phyloP scores from a whole-genome alignment of 2,113 vertebrate species.

The Campylomormyrus tamandua region DNA sequence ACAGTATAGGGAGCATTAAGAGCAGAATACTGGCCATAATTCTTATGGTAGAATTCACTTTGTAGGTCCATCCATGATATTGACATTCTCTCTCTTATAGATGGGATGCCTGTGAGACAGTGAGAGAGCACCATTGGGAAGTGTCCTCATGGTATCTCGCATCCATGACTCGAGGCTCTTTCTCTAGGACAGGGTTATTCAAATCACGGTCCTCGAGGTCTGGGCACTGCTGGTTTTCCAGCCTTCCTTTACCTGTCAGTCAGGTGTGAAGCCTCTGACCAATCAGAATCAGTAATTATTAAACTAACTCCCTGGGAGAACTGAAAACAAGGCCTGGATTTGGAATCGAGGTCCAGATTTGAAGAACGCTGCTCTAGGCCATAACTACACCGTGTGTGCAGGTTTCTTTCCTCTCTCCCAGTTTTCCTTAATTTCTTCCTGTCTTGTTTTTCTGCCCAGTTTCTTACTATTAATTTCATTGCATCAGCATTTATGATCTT shows the following conservation, averaged over 20 bases:
- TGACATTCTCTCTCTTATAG: not conserved
- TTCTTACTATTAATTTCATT: not conserved
- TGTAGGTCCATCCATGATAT: not conserved
- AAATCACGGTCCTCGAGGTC: no score
- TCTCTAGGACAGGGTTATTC: not conserved
- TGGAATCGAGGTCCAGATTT: no score
- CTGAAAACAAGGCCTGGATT: no score
- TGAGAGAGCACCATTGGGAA: not conserved
- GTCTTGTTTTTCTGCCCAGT: not conserved
- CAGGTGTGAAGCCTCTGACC: no score
- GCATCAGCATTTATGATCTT: slow-evolving; percentile 1
- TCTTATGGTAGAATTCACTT: not conserved
- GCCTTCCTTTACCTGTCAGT: no score
- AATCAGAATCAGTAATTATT: no score
- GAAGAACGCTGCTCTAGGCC: no score
- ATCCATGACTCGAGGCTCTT: not conserved
- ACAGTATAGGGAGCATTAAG: not conserved
- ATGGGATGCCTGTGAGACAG: not conserved
- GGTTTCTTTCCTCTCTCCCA: not conserved
- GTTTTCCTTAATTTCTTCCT: not conserved
- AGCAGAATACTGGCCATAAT: not conserved
- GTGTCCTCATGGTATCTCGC: not conserved
- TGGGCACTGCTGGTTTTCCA: no score
- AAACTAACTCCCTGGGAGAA: no score
- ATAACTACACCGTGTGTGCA: not conserved